Evolutionary conservation across 2,797 vertebrate species (phyloP).

Genomic region (Darevskia nairensis): DNA sequence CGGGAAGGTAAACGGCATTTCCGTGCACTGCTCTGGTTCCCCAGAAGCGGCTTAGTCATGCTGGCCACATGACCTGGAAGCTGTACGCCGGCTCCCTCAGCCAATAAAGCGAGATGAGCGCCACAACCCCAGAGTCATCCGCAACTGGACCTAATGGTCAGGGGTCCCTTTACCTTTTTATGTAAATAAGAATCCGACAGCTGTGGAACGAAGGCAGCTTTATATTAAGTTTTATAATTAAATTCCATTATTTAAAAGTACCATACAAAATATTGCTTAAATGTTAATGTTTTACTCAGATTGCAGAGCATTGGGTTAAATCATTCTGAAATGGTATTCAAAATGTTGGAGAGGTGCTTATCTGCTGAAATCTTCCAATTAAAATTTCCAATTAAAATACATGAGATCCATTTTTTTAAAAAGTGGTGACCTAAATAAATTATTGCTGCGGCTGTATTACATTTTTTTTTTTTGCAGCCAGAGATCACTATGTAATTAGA

Average conservation of each 20-base stretch:
- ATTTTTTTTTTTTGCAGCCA: background rate
- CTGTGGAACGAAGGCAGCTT: background rate
- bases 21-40: too few relatives aligned
- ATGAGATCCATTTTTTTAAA: background rate
- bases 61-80: too few relatives aligned
- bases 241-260: constrained; percentile 13
- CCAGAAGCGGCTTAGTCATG: too few relatives aligned
- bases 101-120: too few relatives aligned
- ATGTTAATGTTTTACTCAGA: background rate
- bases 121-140: too few relatives aligned
- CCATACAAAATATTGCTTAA: background rate
- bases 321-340: background rate
- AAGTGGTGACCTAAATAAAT: background rate
- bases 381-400: constrained; percentile 12
- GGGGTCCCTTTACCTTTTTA: too few relatives aligned
- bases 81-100: too few relatives aligned
- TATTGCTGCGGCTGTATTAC: background rate
- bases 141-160: too few relatives aligned
- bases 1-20: too few relatives aligned
- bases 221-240: constrained; percentile 8
- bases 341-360: background rate
- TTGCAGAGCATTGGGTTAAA: background rate
- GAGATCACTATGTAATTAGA: background rate
- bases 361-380: background rate
- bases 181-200: background rate